Conservation (phyloP, 2,113 vertebrate species). For the Ciconia boyciana region DNA sequence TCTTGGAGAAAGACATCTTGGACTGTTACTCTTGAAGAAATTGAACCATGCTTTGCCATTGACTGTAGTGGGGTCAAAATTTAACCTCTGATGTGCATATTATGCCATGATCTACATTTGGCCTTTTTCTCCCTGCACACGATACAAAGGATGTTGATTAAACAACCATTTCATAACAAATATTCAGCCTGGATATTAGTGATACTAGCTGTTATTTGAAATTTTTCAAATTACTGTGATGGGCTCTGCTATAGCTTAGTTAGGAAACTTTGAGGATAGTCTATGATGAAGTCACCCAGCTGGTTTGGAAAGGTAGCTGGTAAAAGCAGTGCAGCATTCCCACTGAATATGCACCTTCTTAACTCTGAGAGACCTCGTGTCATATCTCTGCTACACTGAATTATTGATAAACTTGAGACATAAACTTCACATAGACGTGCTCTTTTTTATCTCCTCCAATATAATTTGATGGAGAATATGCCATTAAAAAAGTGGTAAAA, state of each 20-base stretch:
- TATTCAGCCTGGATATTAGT: background rate
- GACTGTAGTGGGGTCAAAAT: background rate
- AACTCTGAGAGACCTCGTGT: fast-evolving
- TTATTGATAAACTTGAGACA: background rate
- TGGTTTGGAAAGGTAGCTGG: background rate
- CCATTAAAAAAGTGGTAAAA: background rate
- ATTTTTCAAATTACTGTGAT: background rate
- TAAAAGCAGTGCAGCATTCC: background rate
- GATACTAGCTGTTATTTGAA: background rate
- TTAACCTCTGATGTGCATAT: background rate
- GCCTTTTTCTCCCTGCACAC: background rate
- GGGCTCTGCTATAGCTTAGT: background rate
- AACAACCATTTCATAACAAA: background rate
- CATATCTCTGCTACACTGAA: background rate
- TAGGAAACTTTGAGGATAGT: background rate
- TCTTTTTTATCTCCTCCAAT: background rate
- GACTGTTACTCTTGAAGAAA: background rate
- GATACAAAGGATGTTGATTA: background rate
- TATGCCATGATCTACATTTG: background rate
- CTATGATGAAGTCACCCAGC: background rate
- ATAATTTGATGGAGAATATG: background rate
- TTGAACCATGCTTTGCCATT: background rate
- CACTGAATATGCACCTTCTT: background rate
- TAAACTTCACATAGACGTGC: background rate
- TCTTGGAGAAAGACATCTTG: background rate